Evolutionary conservation across 2,888 invertebrate species (phyloP).

Genomic region (Nematopogon swammerdamellus): DNA sequence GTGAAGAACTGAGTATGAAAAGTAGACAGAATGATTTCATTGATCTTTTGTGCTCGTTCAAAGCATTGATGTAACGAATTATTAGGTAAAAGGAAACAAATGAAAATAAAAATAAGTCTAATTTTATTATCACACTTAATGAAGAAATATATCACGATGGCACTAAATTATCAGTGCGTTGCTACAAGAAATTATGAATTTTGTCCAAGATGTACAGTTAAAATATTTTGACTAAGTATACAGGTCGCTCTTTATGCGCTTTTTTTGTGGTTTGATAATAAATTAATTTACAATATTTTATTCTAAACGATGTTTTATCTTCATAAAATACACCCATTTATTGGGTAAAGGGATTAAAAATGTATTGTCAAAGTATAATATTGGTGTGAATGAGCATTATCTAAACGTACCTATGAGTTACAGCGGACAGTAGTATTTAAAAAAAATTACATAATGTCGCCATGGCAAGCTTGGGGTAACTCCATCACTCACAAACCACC

Average conservation of each 20-base stretch:
- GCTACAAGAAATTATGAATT: not conserved
- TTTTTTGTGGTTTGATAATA: not conserved
- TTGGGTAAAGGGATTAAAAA: too few relatives aligned
- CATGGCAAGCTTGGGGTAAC: not conserved
- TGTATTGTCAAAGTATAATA: too few relatives aligned
- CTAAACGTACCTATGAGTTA: too few relatives aligned
- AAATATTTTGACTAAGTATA: not conserved
- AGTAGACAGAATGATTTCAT: too few relatives aligned
- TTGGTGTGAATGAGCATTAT: too few relatives aligned
- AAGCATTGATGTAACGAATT: too few relatives aligned
- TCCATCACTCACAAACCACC: not conserved
- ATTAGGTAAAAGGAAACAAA: not conserved
- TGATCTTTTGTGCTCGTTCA: too few relatives aligned
- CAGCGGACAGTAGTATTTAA: too few relatives aligned
- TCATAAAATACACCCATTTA: too few relatives aligned
- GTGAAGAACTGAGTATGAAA: too few relatives aligned
- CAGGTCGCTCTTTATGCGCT: too few relatives aligned
- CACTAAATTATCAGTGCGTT: conserved; percentile 47
- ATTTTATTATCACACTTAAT: conserved; percentile 45
- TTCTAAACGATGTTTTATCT: not conserved
- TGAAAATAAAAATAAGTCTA: conserved; percentile 28
- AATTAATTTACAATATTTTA: not conserved
- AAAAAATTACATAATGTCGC: not conserved
- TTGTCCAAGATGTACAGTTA: not conserved
- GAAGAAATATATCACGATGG: conserved; percentile 56